Percentiles rank a stretch among this genome's conserved stretches.
These are phyloP conservation scores for Sciurus vulgaris DNA, from an alignment of 2,797 vertebrate species.

Conservation along the genomic window DNA sequence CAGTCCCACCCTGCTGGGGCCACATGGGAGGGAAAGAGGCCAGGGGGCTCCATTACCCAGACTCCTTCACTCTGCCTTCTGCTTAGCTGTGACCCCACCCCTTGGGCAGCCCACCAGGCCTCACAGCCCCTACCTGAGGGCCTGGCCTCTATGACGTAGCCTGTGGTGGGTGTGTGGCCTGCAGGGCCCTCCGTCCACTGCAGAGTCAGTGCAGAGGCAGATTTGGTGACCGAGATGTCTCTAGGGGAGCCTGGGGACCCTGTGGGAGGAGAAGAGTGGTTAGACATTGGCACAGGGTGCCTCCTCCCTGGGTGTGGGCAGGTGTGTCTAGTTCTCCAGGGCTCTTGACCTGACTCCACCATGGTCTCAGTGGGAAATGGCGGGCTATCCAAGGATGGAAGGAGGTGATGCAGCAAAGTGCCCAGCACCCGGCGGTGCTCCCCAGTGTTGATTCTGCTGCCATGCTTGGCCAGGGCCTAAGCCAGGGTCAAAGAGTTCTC, in stretches of 20 bases:
- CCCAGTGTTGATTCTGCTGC: fast-evolving
- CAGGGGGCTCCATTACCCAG: fast-evolving
- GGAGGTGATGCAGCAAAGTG: fast-evolving
- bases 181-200: constrained; percentile 93
- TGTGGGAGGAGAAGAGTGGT: constrained; percentile 75
- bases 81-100: fast-evolving
- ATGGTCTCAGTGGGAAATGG: neutral
- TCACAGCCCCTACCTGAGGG: constrained; percentile 91
- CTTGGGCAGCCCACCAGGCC: neutral
- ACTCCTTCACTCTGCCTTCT: neutral
- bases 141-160: constrained; percentile 95
- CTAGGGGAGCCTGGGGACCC: constrained; percentile 94
- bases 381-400: neutral
- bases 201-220: constrained; percentile 91
- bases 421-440: fast-evolving
- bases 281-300: neutral
- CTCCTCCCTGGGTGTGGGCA: fast-evolving
- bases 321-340: neutral
- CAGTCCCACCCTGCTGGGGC: neutral
- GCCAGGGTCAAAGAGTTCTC: fast-evolving
- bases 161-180: constrained; percentile 91
- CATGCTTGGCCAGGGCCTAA: fast-evolving
- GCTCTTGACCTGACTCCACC: neutral
- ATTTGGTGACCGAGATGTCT: constrained; percentile 94
- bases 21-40: neutral